phyloP scores from a whole-genome alignment of 2,797 vertebrate species.

The Argentina silus region DNA sequence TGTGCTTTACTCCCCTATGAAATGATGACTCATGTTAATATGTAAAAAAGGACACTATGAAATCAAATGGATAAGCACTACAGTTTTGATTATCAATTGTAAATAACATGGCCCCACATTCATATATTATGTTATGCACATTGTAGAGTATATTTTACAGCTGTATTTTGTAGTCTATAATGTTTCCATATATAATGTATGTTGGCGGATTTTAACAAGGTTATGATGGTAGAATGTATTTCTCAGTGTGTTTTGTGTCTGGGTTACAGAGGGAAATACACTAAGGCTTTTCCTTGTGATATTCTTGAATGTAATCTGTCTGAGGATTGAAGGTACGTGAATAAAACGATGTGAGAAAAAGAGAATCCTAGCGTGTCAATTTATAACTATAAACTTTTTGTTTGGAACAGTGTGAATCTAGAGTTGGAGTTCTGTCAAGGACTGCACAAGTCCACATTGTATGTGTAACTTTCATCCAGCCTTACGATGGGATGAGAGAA shows the following conservation, averaged over 20 bases:
- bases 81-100: conserved; percentile 60
- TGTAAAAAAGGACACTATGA: conserved; percentile 48
- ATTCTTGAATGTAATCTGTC: conserved; percentile 71
- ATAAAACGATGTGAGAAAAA: conserved; percentile 57
- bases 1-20: conserved; percentile 37
- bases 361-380: not conserved
- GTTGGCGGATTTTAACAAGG: conserved; percentile 61
- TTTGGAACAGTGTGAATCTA: too few relatives aligned
- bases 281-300: conserved; percentile 68
- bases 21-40: conserved; percentile 64
- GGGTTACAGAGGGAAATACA: conserved; percentile 47
- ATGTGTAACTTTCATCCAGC: too few relatives aligned
- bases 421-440: too few relatives aligned
- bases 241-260: conserved; percentile 42
- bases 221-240: conserved; percentile 50
- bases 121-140: conserved; percentile 55
- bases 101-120: conserved; percentile 65
- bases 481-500: too few relatives aligned
- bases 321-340: conserved; percentile 66
- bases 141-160: conserved; percentile 53
- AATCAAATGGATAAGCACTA: conserved; percentile 38
- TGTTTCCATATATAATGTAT: conserved; percentile 62
- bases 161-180: conserved; percentile 64
- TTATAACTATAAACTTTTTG: too few relatives aligned
- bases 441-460: too few relatives aligned